Evolutionary conservation across 1,140 invertebrate species (phyloP), one percentile per base, ranked within the genome.

Genomic region (Polypedilum vanderplanki): DNA sequence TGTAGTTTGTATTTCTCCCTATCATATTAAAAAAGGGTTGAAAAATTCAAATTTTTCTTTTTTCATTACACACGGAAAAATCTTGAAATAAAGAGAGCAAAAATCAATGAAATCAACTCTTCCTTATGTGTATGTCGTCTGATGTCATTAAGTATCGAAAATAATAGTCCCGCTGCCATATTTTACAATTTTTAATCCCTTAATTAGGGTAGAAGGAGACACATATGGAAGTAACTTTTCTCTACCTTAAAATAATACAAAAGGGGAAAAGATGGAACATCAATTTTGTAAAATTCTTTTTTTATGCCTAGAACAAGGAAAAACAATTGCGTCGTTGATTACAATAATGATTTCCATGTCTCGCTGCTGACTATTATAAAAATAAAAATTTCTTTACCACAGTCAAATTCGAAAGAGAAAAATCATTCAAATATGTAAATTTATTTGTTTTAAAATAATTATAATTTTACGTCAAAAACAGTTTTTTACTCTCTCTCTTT

Each of bases 371-470:
- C 46, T 4, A 57, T 12, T 46, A 46, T 15, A 15, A 15, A 46
- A 46, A 10, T 46, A 15, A 46, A 46, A 46, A 46, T 46, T 46
- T 8, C 9, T 46, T 4, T n/a, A 57, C 12, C 12, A 57, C 4
- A 57, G 8, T 2, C n/a, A n/a, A n/a, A n/a, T n/a, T n/a, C 41
- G 41, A 46, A 8, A 46, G 15, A 57, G 3, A n/a, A 15, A 57
- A 70, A 70, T 22, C 65, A 18, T 70, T 70, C 17, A 70, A 70
- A 70, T 70, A 70, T 70, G 65, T 22, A 70, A 70, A 70, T 70
- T 70, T 70, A 70, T 70, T 70, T 70, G 65, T 70, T 70, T 70
- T 70, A 70, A 70, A 70, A 70, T 70, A 70, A 70, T 70, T 70
- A 70, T 18, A 70, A 70, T 70, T 70, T 70, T 70, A 18, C 20